Base-by-base conservation (phyloP, 2,797 vertebrate species). In the Sebastes diploproa region DNA sequence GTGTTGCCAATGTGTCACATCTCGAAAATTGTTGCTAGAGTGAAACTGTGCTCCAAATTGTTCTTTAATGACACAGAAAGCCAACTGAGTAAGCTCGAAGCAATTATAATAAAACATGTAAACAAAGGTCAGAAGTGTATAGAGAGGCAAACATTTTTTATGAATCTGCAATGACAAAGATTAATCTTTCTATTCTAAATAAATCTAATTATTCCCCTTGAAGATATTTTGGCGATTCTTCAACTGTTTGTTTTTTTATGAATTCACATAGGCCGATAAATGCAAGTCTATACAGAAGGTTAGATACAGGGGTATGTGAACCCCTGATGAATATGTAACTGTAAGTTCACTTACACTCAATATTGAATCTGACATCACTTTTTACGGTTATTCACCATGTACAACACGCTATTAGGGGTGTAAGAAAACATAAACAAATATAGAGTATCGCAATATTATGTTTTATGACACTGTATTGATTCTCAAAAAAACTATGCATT, bases 1-100 rank as follows among this genome's bases (percentile, higher is more conserved):
- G 9, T 73, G 66, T 68, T 68, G 32, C 36, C 14, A 1, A 25
- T 52, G 64, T 25, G 20, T 61, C 34, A 36, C 20, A 73, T 83
- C 54, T 84, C 18, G 67, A 66, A 68, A 72, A 84, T 25, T 46
- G 30, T 6, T 6, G 25, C 9, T n/a, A 27, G 22, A 36, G 61
- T 25, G 30, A 81, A 61, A 46, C n/a, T 67, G 27, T 16, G 34
- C 61, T 18, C 22, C 25, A 46, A 65, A 20, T 52, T 66, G 25
- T 74, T 73, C 63, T 74, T 59, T 36, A 58, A 52, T 75, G 72
- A 79, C 82, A 77, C 25, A 68, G 50, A 62, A 78, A 72, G 22
- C 32, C 61, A 18, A 65, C 7, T 6, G 6, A 69, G 55, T 60
- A 23, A 32, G 16, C 5, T 34, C 4, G 34, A 70, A 75, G 72